These are phyloP conservation scores for Sterna hirundo DNA, from an alignment of 2,113 vertebrate genomes.

Conservation along the genomic window DNA sequence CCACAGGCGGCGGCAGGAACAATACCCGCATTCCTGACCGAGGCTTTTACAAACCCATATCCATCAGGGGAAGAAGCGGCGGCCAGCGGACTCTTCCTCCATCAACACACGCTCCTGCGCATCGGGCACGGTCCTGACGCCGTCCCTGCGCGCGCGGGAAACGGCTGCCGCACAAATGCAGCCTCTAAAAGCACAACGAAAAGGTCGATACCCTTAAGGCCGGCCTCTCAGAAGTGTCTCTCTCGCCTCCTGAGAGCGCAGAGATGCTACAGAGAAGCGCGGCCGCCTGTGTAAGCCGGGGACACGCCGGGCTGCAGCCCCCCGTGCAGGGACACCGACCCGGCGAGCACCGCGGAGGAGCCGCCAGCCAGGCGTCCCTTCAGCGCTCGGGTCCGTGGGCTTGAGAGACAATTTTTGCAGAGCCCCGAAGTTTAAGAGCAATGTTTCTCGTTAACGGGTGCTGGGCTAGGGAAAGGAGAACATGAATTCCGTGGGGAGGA, in stretches of 20 bases:
- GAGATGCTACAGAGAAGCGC: rapidly evolving
- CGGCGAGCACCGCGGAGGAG: neutral
- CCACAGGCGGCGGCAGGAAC: neutral
- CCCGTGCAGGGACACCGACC: rapidly evolving
- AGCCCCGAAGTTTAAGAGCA: neutral
- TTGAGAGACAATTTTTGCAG: neutral
- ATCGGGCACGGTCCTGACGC: rapidly evolving
- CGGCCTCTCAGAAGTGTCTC: neutral
- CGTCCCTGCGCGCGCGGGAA: rapidly evolving
- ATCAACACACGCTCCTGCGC: rapidly evolving
- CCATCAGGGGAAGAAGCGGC: rapidly evolving
- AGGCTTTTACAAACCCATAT: neutral
- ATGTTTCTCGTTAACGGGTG: rapidly evolving
- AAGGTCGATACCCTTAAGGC: rapidly evolving
- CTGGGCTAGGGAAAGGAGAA: neutral
- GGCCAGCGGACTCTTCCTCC: neutral
- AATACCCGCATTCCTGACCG: rapidly evolving
- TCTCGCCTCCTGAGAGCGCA: rapidly evolving
- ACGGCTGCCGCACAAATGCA: rapidly evolving
- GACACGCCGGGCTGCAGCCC: neutral
- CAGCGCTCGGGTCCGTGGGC: neutral
- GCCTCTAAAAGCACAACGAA: rapidly evolving
- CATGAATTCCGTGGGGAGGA: rapidly evolving
- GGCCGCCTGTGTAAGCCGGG: rapidly evolving
- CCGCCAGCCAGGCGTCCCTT: neutral